Base-by-base conservation (phyloP, 2,888 invertebrate species). In the Lingula anatina region DNA sequence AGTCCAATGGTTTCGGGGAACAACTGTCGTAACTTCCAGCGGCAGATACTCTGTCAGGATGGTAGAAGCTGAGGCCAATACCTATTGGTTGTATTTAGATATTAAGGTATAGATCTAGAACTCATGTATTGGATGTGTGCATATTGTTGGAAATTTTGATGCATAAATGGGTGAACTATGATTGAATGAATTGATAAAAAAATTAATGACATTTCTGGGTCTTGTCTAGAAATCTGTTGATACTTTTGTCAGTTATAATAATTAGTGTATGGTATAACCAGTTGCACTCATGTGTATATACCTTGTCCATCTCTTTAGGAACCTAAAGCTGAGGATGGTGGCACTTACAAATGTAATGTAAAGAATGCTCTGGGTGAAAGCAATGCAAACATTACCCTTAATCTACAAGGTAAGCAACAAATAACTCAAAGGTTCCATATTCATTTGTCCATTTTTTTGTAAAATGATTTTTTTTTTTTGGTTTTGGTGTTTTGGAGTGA, bases 361-460 rank as follows among this genome's bases (percentile, higher is more conserved):
- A 89, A 94, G 83, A 99, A 99, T 84, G 86, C 88, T 79, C 89
- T 87, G 81, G 99, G 99, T 80, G 97, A 99, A 84, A 95, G 95
- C 83, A 99, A 99, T 83, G 99, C 99, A 71, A 99, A 97, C 82
- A 97, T 99, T 82, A 93, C 96, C 76, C 89, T 99, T 76, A 99
- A 99, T 63, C 67, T 68, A 54, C 60, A 62, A 56, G 66, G 69
- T 69, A 58, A 41, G 51, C 18, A 20, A 15, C 15, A 15, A n/a
- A n/a, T n/a, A n/a, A n/a, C n/a, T n/a, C n/a, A n/a, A n/a, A n/a
- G n/a, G n/a, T n/a, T n/a, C n/a, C n/a, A n/a, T n/a, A n/a, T n/a
- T n/a, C n/a, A n/a, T n/a, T n/a, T n/a, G n/a, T n/a, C n/a, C n/a
- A n/a, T n/a, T n/a, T n/a, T n/a, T n/a, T n/a, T n/a, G n/a, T n/a